These are phyloP conservation scores for Agrotis segetum DNA, from an alignment of 2,888 invertebrate species.

Conservation along the genomic window DNA sequence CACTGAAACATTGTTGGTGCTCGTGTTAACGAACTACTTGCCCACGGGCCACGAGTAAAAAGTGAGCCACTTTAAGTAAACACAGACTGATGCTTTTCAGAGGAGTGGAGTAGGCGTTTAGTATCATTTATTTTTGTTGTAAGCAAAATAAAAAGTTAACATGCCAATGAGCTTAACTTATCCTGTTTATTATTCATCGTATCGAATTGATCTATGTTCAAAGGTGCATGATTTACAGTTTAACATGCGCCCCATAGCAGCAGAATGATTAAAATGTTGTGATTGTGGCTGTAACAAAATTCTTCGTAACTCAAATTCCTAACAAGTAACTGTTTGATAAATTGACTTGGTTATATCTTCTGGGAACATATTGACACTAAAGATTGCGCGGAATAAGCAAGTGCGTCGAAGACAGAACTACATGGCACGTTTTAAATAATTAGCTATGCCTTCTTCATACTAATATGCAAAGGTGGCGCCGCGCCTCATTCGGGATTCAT, in stretches of 20 bases:
- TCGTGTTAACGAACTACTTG: constrained; percentile 34
- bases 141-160: constrained; percentile 18
- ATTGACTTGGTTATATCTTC: constrained; percentile 55
- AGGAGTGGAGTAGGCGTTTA: constrained; percentile 21
- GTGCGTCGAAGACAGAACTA: constrained; percentile 60
- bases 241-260: constrained; percentile 16
- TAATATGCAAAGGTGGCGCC: constrained; percentile 80
- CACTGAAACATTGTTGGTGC: constrained; percentile 45
- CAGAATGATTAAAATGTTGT: constrained; percentile 42
- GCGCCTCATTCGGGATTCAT: constrained; percentile 81
- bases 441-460: constrained; percentile 78
- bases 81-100: constrained; percentile 19
- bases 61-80: constrained; percentile 43
- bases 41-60: constrained; percentile 31
- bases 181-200: constrained; percentile 9
- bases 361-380: constrained; percentile 45
- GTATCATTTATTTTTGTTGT: constrained; percentile 16
- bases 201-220: constrained; percentile 10
- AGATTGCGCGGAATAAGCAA: constrained; percentile 56
- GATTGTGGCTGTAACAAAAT: constrained; percentile 26
- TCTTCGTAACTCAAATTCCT: constrained; percentile 33
- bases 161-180: constrained; percentile 12
- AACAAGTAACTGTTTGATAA: constrained; percentile 39
- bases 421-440: constrained; percentile 77
- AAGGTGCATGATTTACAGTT: constrained; percentile 9